A percentile compares a stretch with the other conserved stretches of the same genome.
These are phyloP conservation scores for Balaenoptera acutorostrata DNA, from an alignment of 2,113 vertebrate genomes.

Conservation along the genomic window DNA sequence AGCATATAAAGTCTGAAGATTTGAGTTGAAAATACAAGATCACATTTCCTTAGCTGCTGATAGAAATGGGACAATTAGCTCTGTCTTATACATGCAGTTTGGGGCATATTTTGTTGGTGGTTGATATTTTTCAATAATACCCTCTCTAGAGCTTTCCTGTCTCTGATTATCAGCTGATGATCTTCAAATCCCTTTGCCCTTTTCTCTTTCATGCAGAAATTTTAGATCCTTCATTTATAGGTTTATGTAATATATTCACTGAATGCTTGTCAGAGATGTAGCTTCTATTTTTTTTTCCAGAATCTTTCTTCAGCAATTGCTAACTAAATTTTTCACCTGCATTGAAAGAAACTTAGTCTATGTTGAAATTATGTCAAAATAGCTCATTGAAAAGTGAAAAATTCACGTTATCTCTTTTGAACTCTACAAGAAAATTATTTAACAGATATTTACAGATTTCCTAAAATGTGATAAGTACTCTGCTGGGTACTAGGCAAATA, in stretches of 20 bases:
- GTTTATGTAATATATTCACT: neutral
- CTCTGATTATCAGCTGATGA: conserved; percentile 11
- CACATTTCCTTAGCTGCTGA: neutral
- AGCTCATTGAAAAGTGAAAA: neutral
- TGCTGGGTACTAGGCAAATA: neutral
- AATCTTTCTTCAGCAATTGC: neutral
- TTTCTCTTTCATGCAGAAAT: neutral
- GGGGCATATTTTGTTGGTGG: neutral
- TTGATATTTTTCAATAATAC: conserved; percentile 31
- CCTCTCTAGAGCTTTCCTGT: neutral
- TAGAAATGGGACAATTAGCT: conserved; percentile 31
- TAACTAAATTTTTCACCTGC: neutral
- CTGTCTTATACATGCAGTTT: neutral
- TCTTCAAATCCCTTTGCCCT: conserved; percentile 35
- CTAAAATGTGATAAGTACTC: neutral
- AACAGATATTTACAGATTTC: neutral
- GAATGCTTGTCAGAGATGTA: neutral
- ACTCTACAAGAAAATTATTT: neutral
- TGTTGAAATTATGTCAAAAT: neutral
- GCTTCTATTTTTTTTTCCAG: neutral
- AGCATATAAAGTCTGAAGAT: conserved; percentile 13
- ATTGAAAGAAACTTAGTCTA: neutral
- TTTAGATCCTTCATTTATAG: conserved; percentile 44
- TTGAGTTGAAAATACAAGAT: neutral
- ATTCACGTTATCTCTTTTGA: neutral